Evolutionary conservation across 35 echinoderm and acorn worm genomes (phyloP).

Genomic region (Acanthaster planci): DNA sequence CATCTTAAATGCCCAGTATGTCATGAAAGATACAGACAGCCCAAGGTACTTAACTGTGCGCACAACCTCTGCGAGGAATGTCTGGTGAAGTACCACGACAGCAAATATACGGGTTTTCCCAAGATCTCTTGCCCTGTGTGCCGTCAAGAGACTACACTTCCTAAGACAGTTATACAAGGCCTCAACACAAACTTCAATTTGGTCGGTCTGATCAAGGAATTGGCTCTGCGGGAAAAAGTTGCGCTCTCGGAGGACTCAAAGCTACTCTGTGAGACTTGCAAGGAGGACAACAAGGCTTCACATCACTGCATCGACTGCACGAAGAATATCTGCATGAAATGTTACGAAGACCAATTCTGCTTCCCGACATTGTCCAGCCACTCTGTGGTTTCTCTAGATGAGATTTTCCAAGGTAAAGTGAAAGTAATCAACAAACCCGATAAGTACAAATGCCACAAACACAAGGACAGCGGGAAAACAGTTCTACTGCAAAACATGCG

Average conservation of each 20-base stretch:
- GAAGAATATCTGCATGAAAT: slow-evolving; percentile 22
- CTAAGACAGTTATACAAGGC: background rate
- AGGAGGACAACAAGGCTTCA: background rate
- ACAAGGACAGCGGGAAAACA: no score
- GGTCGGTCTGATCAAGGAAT: slow-evolving; percentile 39
- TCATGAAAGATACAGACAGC: slow-evolving; percentile 27
- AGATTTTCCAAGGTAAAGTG: background rate
- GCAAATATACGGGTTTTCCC: background rate
- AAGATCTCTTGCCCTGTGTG: slow-evolving; percentile 37
- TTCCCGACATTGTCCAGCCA: slow-evolving; percentile 1
- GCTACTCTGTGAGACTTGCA: background rate
- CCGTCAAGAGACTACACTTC: background rate
- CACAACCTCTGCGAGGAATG: slow-evolving; percentile 60
- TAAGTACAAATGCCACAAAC: no score
- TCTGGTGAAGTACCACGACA: slow-evolving; percentile 27
- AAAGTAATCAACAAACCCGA: no score
- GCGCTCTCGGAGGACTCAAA: background rate
- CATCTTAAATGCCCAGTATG: slow-evolving; percentile 48
- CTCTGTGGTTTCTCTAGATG: background rate
- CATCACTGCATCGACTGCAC: slow-evolving; percentile 21
- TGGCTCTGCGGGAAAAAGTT: background rate
- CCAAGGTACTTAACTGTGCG: slow-evolving; percentile 45
- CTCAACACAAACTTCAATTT: slow-evolving; percentile 51
- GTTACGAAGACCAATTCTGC: background rate
- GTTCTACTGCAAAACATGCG: no score